Base-by-base conservation (phyloP, 1,140 invertebrate genomes). In the Cataglyphis hispanica region DNA sequence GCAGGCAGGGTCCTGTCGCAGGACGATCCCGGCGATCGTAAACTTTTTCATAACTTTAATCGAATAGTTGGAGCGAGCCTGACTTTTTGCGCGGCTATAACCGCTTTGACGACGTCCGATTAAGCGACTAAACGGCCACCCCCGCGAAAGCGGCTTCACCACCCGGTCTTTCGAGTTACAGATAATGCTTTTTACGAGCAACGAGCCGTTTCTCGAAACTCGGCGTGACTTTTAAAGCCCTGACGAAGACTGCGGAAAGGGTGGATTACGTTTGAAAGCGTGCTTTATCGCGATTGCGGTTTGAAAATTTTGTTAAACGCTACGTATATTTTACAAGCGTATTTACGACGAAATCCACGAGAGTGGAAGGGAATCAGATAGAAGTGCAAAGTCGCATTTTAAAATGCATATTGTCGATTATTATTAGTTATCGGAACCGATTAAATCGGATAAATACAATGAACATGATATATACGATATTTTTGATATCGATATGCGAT, bases 1-100 rank as follows among this genome's bases (percentile, higher is more conserved):
- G 66, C 37, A 27, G 37, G 66, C 37, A 27, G 46, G 34, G 13
- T 58, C 19, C 37, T 61, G 50, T 25, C 60, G 53, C 19, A 22
- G 80, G 50, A 46, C 25, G 63, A 37, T 67, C 10, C 27, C 25
- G n/a, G 31, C 7, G 63, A 70, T 74, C 22, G 31, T 75, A 76
- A 89, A 90, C 85, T 89, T 90, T 87, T 89, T 83, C 87, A 85
- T 67, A 89, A 89, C 58, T 89, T 90, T 90, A 90, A 90, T 90
- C 80, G 83, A 89, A 64, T 85, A 75, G 25, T 53, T 60, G 66
- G 22, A 72, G 67, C 70, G 25, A 7, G 25, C n/a, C 11, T 25
- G 13, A 31, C 56, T 74, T 60, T 60, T 74, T 74, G 67, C 67
- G 37, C 22, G 67, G 37, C 34, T 70, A 6, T 58, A 66, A 70